Base-by-base conservation (phyloP, 2,797 vertebrate genomes). In the Geotrypetes seraphini region DNA sequence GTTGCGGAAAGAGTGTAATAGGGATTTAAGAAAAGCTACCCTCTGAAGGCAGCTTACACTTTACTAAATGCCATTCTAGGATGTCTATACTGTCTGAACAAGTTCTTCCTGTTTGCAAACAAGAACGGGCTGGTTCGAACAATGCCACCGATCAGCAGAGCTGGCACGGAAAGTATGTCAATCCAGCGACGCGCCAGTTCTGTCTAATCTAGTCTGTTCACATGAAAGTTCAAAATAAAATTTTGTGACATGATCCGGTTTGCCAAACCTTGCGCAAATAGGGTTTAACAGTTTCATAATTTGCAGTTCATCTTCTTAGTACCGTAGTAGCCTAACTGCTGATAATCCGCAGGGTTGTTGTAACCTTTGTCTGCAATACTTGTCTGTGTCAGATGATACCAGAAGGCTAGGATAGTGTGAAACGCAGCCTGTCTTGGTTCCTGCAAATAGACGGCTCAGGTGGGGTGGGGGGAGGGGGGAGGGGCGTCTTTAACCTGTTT, bases 91-190 rank as follows among this genome's bases (percentile, higher is more conserved):
- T 43, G 60, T 66, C 57, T 60, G 61, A 72, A 74, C 53, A 66
- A 54, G 66, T 63, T 55, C 51, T 57, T 59, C 63, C 65, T 71
- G 60, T 56, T 69, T 75, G 71, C 59, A 56, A 28, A 67, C 46
- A 61, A 58, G 60, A 55, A 60, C 57, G 37, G 60, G 44, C 49
- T 57, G 47, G 56, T 60, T 63, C 38, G 53, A 60, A 66, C 58
- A 66, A 73, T 60, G 62, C 59, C 43, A 21, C 28, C 48, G 70
- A 60, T 36, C 49, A 57, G 55, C 28, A 47, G 39, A 50, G 27
- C 54, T 63, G 59, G 60, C 55, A 45, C 39, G 24, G 53, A 12
- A 30, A 66, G 57, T 41, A 51, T 55, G 55, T 57, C 57, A 43
- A 26, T 17, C 43, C 50, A 47, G 28, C 43, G 53, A 25, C 10